Evolutionary conservation across 1,140 invertebrate species (phyloP), one percentile per base, ranked within the genome.

Genomic region (Drosophila willistoni): DNA sequence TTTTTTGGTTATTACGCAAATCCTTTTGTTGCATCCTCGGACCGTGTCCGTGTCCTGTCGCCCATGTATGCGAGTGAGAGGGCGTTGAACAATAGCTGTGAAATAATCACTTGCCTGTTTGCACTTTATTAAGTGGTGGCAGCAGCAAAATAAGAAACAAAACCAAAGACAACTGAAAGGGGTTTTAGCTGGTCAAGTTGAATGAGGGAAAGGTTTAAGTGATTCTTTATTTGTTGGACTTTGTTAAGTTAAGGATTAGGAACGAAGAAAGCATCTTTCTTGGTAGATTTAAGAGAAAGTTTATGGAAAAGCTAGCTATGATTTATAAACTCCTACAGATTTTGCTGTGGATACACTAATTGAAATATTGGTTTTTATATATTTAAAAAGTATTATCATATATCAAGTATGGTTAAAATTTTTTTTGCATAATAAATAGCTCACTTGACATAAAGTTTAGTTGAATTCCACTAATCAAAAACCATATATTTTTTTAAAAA

Each of bases 71-170:
- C 19, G 41, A 14, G 17, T 60, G 54, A 36, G 62, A 10, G 62
- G 41, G 77, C 71, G 73, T 68, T 71, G 75, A 82, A 86, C 82
- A 86, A 86, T 82, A 87, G 82, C 83, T 87, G 76, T 86, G 82
- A 86, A 86, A 86, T 87, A 86, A 86, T 86, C 82, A 86, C 82
- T 86, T 86, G 83, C 71, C 81, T 79, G 82, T 87, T 87, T 86
- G 79, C 83, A 86, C 82, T 86, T 87, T 86, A 86, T 87, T 86
- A 86, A 82, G 66, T 79, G 44, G 44, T 22, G 17, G 44, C 44
- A 51, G 19, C 17, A 56, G 6, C 25, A 55, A 55, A 55, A 55
- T 29, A 29, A 25, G 17, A 12, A 51, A 22, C 19, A 51, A 51
- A 51, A 22, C 17, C 17, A 51, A 51, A 19, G 44, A 19, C 44